phyloP scores from a whole-genome alignment of 1,140 invertebrate genomes.

The Coptotermes formosanus region DNA sequence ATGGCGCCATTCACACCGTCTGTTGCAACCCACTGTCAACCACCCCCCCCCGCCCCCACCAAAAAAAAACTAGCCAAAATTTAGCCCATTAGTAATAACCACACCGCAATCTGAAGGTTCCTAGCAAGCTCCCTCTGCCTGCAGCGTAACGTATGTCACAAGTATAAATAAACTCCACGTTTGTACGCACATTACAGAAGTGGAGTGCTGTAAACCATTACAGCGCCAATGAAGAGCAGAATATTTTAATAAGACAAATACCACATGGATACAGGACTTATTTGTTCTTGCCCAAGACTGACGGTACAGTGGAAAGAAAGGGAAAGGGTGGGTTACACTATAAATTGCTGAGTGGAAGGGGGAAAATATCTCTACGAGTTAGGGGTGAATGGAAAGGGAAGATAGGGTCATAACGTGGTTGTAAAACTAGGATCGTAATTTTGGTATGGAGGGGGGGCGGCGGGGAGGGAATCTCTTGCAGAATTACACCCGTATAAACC shows the following conservation, averaged over 20 bases:
- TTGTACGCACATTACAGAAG: background rate
- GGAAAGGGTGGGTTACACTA: background rate
- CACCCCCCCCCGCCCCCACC: too few species aligned
- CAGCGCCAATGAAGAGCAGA: background rate
- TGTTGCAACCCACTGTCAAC: background rate
- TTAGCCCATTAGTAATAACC: too few species aligned
- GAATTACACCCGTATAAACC: slow-evolving; percentile 16
- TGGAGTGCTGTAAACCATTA: background rate
- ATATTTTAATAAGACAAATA: background rate
- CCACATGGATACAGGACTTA: slow-evolving; percentile 3
- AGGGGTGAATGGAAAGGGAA: background rate
- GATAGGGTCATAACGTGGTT: background rate
- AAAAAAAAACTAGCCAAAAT: too few species aligned
- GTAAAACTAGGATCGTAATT: slow-evolving; percentile 17
- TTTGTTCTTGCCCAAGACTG: background rate
- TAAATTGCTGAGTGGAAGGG: background rate
- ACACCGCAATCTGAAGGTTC: too few species aligned
- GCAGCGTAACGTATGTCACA: background rate
- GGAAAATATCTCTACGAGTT: background rate
- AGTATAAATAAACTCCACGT: background rate
- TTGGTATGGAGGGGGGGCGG: background rate
- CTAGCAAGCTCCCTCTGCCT: background rate
- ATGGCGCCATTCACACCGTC: too few species aligned
- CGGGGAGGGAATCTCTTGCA: background rate
- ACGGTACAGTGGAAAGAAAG: background rate